Base-by-base conservation (phyloP, 2,113 vertebrate genomes). In the Accipiter virgatus region DNA sequence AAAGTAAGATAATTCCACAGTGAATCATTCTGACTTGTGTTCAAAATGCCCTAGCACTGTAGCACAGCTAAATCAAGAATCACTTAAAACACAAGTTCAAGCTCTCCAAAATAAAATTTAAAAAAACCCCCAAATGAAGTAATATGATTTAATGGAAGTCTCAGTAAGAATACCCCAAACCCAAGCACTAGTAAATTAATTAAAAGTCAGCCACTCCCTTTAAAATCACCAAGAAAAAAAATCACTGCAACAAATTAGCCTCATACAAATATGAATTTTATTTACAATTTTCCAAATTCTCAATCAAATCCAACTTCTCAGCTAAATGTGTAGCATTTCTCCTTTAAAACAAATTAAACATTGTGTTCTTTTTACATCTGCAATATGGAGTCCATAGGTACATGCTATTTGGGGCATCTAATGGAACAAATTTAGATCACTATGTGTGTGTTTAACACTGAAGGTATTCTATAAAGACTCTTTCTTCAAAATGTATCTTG, bases 181-280 rank as follows among this genome's bases (percentile, higher is more conserved):
- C 12, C 32, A 62, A 34, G 17, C 29, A 79, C 13, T 58, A 78
- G 52, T 13, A 52, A 12, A 56, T 43, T 34, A 40, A 29, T 63
- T 10, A 47, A 59, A 90, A 88, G 14, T 1, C 17, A 31, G 72
- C 27, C 22, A 45, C 13, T 65, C 29, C 8, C 25, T 67, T 79
- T 66, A 75, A 62, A 68, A 66, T 29, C 32, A 48, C 27, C 7
- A 45, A 19, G 43, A 31, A 56, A 73, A 82, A 81, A 92, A 93
- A 68, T 6, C 88, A 96, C 86, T 38, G 61, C 81, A 85, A 94
- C 89, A 91, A 91, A 68, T 96, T 56, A 82, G 88, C 94, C 84
- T 96, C 95, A 97, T 97, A 97, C 96, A 96, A 97, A 97, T 97
- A 97, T 95, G 86, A 91, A 93, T 97, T 97, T 97, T 97, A 97